Conservation (phyloP, 2,888 invertebrate genomes). For the Penaeus monodon region DNA sequence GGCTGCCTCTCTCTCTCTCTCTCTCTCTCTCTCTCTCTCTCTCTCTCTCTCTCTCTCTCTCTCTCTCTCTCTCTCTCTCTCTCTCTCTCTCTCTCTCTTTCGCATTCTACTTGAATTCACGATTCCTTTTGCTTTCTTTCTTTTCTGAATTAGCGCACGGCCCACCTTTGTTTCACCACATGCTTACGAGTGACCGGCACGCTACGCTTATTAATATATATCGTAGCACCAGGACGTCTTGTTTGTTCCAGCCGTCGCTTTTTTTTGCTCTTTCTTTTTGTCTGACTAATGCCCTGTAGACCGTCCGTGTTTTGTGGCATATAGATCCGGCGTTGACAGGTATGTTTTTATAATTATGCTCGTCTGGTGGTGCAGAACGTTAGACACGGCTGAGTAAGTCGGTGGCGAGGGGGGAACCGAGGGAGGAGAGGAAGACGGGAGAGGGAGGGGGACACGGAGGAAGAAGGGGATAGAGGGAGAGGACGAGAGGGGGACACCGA, state of each 20-base stretch:
- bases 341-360: too few relatives aligned
- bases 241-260: neutral
- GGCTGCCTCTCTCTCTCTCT: neutral
- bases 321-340: too few relatives aligned
- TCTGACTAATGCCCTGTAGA: too few relatives aligned
- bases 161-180: neutral
- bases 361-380: too few relatives aligned
- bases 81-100: conserved; percentile 12
- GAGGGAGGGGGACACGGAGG: neutral
- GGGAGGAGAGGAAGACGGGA: neutral
- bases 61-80: conserved; percentile 2
- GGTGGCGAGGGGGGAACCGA: neutral
- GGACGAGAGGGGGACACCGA: neutral
- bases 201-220: conserved; percentile 14
- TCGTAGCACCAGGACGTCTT: neutral
- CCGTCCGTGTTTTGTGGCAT: too few relatives aligned
- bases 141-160: neutral
- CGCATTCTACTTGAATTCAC: neutral
- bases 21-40: conserved; percentile 1
- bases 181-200: conserved; percentile 4
- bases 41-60: conserved; percentile 1
- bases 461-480: conserved; percentile 12
- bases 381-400: too few relatives aligned
- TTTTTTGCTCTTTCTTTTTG: too few relatives aligned
- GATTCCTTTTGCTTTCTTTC: too few relatives aligned